A percentile compares a stretch with the other conserved stretches of the same genome.
Evolutionary conservation across 2,888 invertebrate species (phyloP).

Genomic region (Stenchaetothrips biformis): DNA sequence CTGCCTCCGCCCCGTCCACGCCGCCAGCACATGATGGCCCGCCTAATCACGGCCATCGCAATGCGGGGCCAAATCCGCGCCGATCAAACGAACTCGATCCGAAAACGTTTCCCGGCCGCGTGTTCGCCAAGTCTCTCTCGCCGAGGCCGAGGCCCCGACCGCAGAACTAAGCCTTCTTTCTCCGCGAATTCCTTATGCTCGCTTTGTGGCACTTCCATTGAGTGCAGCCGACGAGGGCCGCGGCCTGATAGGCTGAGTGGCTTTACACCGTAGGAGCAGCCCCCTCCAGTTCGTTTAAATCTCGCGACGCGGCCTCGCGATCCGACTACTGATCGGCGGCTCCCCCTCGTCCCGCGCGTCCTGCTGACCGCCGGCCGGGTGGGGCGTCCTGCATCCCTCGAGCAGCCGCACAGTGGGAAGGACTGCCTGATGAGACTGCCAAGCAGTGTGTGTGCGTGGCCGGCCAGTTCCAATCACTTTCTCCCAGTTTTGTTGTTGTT

Average conservation of each 20-base stretch:
- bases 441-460: too few relatives aligned
- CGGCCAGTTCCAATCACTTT: too few relatives aligned
- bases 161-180: constrained; percentile 4
- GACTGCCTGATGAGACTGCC: too few relatives aligned
- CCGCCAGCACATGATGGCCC: background rate
- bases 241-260: constrained; percentile 17
- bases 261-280: background rate
- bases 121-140: constrained; percentile 10
- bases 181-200: background rate
- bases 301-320: constrained; percentile 8
- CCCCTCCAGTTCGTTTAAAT: constrained; percentile 23
- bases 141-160: background rate
- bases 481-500: too few relatives aligned
- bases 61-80: background rate
- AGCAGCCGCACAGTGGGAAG: too few relatives aligned
- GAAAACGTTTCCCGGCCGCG: constrained; percentile 15
- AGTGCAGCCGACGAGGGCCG: background rate
- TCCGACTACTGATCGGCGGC: constrained; percentile 10
- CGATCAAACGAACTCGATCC: background rate
- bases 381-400: too few relatives aligned
- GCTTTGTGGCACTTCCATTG: constrained; percentile 17
- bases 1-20: background rate
- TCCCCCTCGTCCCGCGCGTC: background rate
- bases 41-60: background rate
- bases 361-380: too few relatives aligned